phyloP scores from a whole-genome alignment of 2,797 vertebrate species.

The Platyrinchus mystaceus region DNA sequence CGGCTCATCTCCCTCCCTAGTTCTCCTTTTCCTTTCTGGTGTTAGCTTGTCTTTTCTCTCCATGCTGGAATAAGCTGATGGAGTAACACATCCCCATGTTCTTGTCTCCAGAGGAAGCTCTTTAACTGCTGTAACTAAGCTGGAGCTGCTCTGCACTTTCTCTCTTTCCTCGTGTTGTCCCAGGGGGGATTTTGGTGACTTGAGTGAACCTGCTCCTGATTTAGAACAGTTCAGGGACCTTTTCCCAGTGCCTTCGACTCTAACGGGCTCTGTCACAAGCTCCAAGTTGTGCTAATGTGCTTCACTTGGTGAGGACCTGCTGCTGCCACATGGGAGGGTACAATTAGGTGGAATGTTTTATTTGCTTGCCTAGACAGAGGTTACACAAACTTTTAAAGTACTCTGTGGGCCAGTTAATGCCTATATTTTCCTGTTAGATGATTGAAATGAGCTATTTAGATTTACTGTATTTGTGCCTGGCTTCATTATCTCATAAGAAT shows the following conservation, averaged over 20 bases:
- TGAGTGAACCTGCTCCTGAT: neutral
- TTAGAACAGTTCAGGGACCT: neutral
- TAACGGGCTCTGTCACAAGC: neutral
- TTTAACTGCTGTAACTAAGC: neutral
- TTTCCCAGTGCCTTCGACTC: neutral
- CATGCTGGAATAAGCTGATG: neutral
- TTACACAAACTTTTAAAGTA: neutral
- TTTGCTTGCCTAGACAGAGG: neutral
- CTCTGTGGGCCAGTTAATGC: neutral
- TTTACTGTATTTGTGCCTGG: neutral
- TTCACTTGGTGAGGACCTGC: neutral
- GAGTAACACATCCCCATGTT: neutral
- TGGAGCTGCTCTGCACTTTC: neutral
- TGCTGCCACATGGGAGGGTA: neutral
- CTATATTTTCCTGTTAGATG: slow-evolving; percentile 9
- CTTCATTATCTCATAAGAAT: neutral
- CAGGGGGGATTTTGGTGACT: neutral
- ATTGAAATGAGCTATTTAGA: neutral
- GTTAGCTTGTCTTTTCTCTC: neutral
- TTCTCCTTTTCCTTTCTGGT: neutral
- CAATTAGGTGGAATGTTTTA: neutral
- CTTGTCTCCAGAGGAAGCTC: neutral
- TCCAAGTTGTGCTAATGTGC: neutral
- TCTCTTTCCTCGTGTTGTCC: neutral
- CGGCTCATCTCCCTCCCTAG: neutral